Evolutionary conservation across 1,140 invertebrate species (phyloP).

Genomic region (Paraescarpia echinospica): DNA sequence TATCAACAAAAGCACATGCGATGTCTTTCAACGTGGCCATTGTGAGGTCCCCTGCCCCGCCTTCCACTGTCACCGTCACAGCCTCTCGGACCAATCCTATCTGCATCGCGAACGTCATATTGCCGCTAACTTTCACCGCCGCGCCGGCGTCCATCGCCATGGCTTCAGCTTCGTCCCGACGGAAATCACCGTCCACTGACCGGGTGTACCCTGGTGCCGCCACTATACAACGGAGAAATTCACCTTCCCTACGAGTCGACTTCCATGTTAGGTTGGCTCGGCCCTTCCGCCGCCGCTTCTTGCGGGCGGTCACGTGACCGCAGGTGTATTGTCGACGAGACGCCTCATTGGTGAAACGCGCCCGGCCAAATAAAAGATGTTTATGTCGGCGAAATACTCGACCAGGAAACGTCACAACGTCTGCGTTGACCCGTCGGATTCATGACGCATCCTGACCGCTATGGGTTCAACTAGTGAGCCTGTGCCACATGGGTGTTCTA

Average conservation of each 20-base stretch:
- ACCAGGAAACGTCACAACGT: neutral
- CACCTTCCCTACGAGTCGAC: neutral
- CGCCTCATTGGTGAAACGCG: neutral
- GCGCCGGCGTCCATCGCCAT: neutral
- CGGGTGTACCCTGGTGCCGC: neutral
- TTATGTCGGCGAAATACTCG: neutral
- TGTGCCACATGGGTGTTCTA: neutral
- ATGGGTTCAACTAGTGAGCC: neutral
- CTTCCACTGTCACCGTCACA: conserved; percentile 70
- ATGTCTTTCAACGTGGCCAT: conserved; percentile 89
- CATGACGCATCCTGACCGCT: neutral
- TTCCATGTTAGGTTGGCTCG: neutral
- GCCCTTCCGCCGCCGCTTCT: neutral
- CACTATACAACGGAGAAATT: neutral
- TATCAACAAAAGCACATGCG: conserved; percentile 91
- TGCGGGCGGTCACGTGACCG: neutral
- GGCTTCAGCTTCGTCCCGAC: neutral
- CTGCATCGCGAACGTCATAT: conserved; percentile 87
- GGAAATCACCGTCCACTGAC: neutral
- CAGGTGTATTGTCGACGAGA: conserved; percentile 7
- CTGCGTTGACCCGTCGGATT: neutral
- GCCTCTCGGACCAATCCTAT: conserved; percentile 88
- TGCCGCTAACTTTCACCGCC: neutral
- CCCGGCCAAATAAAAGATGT: neutral
- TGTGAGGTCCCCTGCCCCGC: conserved; percentile 68